phyloP scores from a whole-genome alignment of 2,797 vertebrate species.

The Acanthurus lineatus region DNA sequence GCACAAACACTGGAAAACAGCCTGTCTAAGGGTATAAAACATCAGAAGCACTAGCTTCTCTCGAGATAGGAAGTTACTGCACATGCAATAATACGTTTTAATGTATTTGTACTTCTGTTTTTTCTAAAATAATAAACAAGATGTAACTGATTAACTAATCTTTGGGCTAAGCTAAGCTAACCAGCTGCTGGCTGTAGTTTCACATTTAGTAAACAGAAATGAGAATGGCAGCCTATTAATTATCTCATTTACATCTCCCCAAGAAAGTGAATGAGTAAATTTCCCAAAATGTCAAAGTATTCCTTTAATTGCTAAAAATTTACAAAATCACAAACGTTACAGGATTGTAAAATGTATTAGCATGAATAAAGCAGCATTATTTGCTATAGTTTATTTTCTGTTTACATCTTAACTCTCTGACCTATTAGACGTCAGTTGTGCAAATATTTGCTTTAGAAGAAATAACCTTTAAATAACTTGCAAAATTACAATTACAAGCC shows the following conservation, averaged over 20 bases:
- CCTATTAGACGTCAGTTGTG: not conserved
- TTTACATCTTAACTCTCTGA: not conserved
- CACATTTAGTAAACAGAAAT: not conserved
- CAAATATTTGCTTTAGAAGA: not conserved
- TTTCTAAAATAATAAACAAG: not conserved
- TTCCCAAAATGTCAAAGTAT: conserved; percentile 5
- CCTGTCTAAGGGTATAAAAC: not conserved
- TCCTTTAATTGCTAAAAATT: conserved; percentile 3
- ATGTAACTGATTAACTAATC: not conserved
- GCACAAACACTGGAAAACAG: not conserved
- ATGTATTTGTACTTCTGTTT: no score
- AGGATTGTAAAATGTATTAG: conserved; percentile 2
- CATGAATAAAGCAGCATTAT: conserved; percentile 13
- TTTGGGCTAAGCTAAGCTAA: conserved; percentile 13
- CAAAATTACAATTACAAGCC: not conserved
- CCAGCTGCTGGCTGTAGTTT: not conserved
- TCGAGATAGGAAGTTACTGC: no score
- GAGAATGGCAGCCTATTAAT: not conserved
- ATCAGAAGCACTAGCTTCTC: no score
- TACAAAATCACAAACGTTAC: not conserved
- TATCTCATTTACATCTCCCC: not conserved
- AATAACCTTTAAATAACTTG: not conserved
- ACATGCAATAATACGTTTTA: no score
- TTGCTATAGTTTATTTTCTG: not conserved
- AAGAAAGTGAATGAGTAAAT: not conserved